A percentile compares a stretch with the other conserved stretches of the same genome.
phyloP scores from a whole-genome alignment of 2,888 invertebrate genomes.

The Eurytoma adleriae region DNA sequence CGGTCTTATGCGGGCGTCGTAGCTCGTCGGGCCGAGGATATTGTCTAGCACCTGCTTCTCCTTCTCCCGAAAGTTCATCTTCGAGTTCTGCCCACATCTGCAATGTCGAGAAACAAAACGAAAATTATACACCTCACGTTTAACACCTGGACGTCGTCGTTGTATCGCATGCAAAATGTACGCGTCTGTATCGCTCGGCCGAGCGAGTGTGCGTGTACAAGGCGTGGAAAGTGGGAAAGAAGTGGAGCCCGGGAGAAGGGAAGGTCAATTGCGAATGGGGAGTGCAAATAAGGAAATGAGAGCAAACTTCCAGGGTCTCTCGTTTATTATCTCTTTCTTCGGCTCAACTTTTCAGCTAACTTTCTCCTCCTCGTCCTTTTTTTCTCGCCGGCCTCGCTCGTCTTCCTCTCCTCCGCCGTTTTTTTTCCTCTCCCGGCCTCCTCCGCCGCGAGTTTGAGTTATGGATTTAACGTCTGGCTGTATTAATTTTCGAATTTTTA shows the following conservation, averaged over 20 bases:
- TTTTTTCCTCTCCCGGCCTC: slow-evolving; percentile 15
- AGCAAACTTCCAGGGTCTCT: slow-evolving; percentile 49
- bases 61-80: slow-evolving; percentile 94
- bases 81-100: slow-evolving; percentile 88
- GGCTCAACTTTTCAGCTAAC: slow-evolving; percentile 50
- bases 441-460: slow-evolving; percentile 42
- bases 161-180: neutral
- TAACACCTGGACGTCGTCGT: neutral
- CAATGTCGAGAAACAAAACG: slow-evolving; percentile 55
- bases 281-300: slow-evolving; percentile 57
- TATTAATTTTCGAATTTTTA: slow-evolving; percentile 52
- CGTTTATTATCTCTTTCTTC: slow-evolving; percentile 50
- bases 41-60: slow-evolving; percentile 96
- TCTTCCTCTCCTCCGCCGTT: neutral
- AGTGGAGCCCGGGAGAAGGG: neutral
- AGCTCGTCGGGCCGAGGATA: slow-evolving; percentile 92
- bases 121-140: neutral
- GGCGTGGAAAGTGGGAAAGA: slow-evolving; percentile 9
- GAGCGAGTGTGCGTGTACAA: neutral
- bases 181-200: neutral
- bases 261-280: slow-evolving; percentile 55
- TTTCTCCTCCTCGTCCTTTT: neutral
- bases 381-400: neutral
- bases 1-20: slow-evolving; percentile 95
- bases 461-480: slow-evolving; percentile 44